These are phyloP conservation scores for Chelonia mydas DNA, from an alignment of 2,797 vertebrate genomes.

Conservation along the genomic window DNA sequence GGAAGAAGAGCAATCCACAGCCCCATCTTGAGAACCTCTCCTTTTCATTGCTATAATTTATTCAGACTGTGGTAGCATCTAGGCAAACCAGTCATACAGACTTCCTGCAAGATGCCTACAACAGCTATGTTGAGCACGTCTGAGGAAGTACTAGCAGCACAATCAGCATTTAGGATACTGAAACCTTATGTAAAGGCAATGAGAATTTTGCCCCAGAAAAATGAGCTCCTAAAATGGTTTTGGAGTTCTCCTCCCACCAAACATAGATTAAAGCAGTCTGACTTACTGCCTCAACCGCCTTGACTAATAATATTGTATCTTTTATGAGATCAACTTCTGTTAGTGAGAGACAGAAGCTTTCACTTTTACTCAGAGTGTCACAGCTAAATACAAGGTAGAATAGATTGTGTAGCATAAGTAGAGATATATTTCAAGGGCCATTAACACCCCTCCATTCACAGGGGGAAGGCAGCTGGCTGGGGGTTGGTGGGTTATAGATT, in stretches of 20 bases:
- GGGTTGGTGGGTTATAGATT: no score
- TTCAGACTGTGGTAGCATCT: background rate
- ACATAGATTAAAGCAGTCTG: background rate
- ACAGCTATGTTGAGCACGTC: background rate
- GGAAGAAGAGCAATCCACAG: no score
- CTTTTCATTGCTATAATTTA: background rate
- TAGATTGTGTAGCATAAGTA: no score
- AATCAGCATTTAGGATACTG: fast-evolving
- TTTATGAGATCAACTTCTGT: no score
- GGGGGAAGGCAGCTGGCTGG: no score
- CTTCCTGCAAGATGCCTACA: background rate
- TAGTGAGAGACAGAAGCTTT: no score
- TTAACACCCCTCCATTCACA: no score
- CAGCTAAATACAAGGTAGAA: no score
- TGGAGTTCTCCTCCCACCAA: fast-evolving
- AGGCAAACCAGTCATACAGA: background rate
- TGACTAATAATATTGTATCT: no score
- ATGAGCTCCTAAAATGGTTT: background rate
- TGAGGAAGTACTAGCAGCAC: background rate
- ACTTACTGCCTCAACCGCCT: background rate
- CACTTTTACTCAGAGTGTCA: no score
- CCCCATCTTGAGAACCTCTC: no score
- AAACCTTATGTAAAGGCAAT: background rate
- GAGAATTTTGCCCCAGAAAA: background rate
- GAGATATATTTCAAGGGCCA: no score